Base-by-base conservation (phyloP, 2,888 invertebrate genomes). In the Galeruca laticollis region DNA sequence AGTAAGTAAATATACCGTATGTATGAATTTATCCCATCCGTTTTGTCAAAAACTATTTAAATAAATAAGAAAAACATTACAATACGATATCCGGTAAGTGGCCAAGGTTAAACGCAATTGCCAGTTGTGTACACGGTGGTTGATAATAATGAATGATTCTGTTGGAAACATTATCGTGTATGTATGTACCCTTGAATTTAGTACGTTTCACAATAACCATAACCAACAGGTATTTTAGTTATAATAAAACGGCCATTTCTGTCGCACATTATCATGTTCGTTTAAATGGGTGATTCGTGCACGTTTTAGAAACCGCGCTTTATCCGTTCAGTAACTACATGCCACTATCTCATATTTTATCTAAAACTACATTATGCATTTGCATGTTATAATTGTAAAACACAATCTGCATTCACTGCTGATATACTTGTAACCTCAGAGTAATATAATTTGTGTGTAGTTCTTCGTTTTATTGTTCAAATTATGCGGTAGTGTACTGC, bases 261-360 rank as follows among this genome's bases (percentile, higher is more conserved):
- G 43, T 10, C 33, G 59, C 40, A 49, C 66, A 60, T 59, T 66
- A 59, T 66, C 59, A 49, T 66, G 60, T 47, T 61, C 54, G 60
- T 67, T 67, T 65, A 75, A 75, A 76, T 74, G 73, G 75, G 71
- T 68, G 70, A 71, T 75, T 73, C 75, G 76, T 75, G 75, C 73
- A 56, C 63, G 71, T 71, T 75, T 75, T 73, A 75, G 70, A 73
- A 75, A 76, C 72, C 70, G 56, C 65, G 60, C 47, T 75, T 62
- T 70, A 68, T 63, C 70, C 71, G 49, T 73, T 74, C 64, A 51
- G 68, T 71, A 72, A 71, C 61, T 73, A 73, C 73, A 63, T 67
- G 51, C 61, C 56, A 31, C 61, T 70, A 65, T 68, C 47, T 73
- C 64, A 67, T 73, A 68, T 70, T 73, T 66, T 70, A 70, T 70